These are phyloP conservation scores for Myocastor coypus DNA, from an alignment of 2,113 vertebrate species.

Conservation along the genomic window DNA sequence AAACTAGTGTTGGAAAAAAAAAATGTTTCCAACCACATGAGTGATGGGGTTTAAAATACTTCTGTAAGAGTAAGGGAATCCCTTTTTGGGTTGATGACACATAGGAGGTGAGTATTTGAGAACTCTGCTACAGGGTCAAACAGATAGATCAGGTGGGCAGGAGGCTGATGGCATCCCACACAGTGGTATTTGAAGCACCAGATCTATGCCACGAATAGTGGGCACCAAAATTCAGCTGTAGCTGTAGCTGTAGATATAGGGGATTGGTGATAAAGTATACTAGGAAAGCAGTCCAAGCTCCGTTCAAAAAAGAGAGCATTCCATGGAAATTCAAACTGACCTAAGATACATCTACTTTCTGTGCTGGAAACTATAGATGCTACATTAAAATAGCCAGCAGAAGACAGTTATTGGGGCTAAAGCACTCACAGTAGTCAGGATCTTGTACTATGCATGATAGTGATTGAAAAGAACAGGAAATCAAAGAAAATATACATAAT, in stretches of 20 bases:
- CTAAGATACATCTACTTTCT: neutral
- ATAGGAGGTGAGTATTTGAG: constrained; percentile 15
- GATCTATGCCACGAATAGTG: neutral
- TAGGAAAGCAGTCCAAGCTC: neutral
- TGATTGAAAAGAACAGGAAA: neutral
- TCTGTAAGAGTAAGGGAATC: neutral
- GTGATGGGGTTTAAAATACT: neutral
- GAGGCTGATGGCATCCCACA: neutral
- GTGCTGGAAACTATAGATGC: neutral
- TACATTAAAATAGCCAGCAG: neutral
- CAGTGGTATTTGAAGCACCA: neutral
- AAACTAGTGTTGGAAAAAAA: neutral
- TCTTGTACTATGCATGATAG: neutral
- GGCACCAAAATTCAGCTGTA: neutral
- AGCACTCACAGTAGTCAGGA: neutral
- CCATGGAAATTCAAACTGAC: neutral
- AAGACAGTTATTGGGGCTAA: neutral
- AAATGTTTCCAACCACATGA: neutral
- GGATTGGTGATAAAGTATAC: neutral
- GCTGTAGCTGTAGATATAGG: neutral
- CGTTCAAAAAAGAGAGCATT: neutral
- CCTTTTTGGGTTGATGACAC: neutral
- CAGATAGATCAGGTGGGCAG: neutral
- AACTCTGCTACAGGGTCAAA: neutral
- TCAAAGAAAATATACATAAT: neutral